Conservation (phyloP, 2,113 vertebrate species). For the Oreocharis arfaki region DNA sequence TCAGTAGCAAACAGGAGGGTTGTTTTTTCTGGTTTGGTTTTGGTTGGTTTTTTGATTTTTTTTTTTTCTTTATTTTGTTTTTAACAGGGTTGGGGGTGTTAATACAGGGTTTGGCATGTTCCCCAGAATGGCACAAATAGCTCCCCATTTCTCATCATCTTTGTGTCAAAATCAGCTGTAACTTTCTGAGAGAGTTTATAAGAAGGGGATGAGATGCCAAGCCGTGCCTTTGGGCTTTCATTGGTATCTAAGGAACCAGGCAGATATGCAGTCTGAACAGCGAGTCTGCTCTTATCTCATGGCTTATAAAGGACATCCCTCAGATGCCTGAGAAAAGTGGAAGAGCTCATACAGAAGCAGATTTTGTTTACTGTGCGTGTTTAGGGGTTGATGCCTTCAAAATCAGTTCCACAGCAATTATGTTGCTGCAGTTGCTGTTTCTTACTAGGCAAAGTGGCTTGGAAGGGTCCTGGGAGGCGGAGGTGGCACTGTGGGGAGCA, state of each 20-base stretch:
- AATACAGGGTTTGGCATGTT: conserved; percentile 42
- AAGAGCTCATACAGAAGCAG: conserved; percentile 50
- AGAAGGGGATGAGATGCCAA: conserved; percentile 36
- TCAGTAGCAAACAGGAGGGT: conserved; percentile 59
- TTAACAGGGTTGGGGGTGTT: background rate
- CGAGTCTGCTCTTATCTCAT: conserved; percentile 59
- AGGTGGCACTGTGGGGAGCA: background rate
- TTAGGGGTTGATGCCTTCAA: background rate
- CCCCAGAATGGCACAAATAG: conserved; percentile 37
- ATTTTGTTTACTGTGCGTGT: background rate
- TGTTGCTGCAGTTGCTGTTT: background rate
- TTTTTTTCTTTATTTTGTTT: conserved; percentile 11
- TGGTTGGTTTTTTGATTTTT: background rate
- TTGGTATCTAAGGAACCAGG: conserved; percentile 72
- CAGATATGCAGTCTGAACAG: conserved; percentile 64
- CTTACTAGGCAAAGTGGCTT: background rate
- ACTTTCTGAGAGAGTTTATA: conserved; percentile 36
- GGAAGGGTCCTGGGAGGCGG: background rate
- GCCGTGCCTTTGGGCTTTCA: conserved; percentile 58
- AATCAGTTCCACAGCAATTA: background rate
- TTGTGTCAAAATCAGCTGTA: conserved; percentile 26
- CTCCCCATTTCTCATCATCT: conserved; percentile 50
- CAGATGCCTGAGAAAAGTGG: conserved; percentile 59
- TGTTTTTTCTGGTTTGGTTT: background rate
- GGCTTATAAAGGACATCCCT: conserved; percentile 66